Conservation (phyloP, 1,140 invertebrate species). For the Stenopsyche tienmushanensis region DNA sequence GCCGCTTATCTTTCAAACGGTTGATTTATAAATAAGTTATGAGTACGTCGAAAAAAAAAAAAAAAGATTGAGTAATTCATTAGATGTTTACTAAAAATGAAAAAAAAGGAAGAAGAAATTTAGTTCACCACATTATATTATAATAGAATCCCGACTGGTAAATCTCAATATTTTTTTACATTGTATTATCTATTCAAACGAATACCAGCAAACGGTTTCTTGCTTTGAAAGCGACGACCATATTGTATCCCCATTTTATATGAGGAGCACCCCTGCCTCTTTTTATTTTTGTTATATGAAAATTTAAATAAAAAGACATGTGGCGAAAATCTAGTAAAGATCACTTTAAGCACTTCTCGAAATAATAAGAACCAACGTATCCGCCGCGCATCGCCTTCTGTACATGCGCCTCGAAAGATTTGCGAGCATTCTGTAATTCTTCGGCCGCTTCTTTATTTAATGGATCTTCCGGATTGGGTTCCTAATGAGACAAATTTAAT, state of each 20-base stretch:
- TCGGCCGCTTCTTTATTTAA: conserved; percentile 99
- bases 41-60: no score
- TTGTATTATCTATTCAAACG: not conserved
- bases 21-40: no score
- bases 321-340: conserved; percentile 40
- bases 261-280: not conserved
- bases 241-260: not conserved
- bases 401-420: conserved; percentile 95
- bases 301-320: not conserved
- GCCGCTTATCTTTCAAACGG: no score
- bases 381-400: conserved; percentile 94
- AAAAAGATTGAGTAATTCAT: no score
- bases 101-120: no score
- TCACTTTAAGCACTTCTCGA: conserved; percentile 96
- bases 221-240: conserved; percentile 3
- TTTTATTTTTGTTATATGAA: not conserved
- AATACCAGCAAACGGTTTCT: not conserved
- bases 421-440: conserved; percentile 90
- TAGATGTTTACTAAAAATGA: no score
- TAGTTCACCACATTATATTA: no score
- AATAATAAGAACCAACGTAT: conserved; percentile 89
- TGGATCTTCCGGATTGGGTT: conserved; percentile 98
- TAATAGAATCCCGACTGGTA: no score
- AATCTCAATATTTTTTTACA: not conserved
- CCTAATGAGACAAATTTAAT: conserved; percentile 60